Percentiles rank a stretch among this genome's conserved stretches.
phyloP scores from a whole-genome alignment of 2,113 vertebrate genomes.

The Dolichotis patagonum region DNA sequence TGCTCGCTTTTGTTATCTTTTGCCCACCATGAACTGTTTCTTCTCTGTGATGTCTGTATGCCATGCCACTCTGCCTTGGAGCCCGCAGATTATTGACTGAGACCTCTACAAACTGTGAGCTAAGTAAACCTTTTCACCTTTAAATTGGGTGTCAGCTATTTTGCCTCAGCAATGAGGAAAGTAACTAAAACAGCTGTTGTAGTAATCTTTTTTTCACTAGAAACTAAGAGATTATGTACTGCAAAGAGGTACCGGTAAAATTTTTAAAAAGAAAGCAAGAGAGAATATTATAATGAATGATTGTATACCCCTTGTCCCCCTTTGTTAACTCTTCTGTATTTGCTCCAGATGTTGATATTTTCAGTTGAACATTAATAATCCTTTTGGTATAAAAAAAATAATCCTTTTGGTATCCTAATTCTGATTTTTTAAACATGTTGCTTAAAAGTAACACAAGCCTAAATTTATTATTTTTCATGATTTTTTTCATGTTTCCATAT shows the following conservation, averaged over 20 bases:
- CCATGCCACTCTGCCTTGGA: background rate
- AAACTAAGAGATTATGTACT: background rate
- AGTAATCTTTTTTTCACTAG: conserved; percentile 2
- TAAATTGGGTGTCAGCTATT: background rate
- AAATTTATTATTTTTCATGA: conserved; percentile 7
- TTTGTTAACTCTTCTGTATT: background rate
- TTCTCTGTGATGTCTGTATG: background rate
- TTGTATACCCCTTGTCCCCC: background rate
- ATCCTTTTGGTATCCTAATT: background rate
- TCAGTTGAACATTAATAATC: background rate
- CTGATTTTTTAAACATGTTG: background rate
- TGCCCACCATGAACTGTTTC: background rate
- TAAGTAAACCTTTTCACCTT: background rate
- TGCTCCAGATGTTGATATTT: conserved; percentile 11
- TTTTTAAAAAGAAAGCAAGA: background rate
- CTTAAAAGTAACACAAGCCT: background rate
- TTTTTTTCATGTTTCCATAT: background rate
- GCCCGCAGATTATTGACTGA: background rate
- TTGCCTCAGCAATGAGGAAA: background rate
- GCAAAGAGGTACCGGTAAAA: background rate
- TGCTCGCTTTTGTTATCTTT: background rate
- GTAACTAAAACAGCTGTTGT: background rate
- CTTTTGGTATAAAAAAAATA: background rate
- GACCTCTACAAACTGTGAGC: background rate
- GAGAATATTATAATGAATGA: background rate